Evolutionary conservation across 35 echinoderm and acorn worm genomes (phyloP), one percentile per base, ranked within the genome.

Genomic region (Apostichopus californicus): DNA sequence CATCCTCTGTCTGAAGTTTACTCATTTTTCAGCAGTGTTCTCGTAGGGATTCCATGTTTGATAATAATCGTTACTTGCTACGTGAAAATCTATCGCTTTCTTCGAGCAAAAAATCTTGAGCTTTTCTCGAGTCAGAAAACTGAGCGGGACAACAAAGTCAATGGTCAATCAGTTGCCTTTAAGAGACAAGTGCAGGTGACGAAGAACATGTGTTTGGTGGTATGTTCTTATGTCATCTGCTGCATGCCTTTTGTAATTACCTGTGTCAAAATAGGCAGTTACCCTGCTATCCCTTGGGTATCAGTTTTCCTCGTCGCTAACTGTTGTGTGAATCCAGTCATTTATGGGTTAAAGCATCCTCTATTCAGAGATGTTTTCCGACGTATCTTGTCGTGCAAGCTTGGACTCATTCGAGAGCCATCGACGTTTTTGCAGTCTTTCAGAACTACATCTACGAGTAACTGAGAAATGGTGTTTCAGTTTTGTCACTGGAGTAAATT

Each of bases 271-370:
- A 57, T 57, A 23, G 0, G 12, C 6, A 70, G 79, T 59, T 14
- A 92, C 7, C 79, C 54, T 26, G 4, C 58, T 8, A 80, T 83
- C 13, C 87, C 77, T 10, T 94, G 86, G 73, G 78, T 78, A 14
- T 17, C 55, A 17, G 55, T 78, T 12, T 61, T 94, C 7, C 71
- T 93, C 6, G 34, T 93, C 12, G 86, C 87, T 11, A 94, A 94
- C 78, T 34, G 73, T 18, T 79, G 56, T 56, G 61, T 94, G 17
- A 94, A 94, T 79, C 93, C 93, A 17, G 17, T 94, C 77, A 68
- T 94, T 9, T 94, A 94, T 68, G 93, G 87, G 23, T 18, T 90
- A 5, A 90, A 83, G 5, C 93, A 94, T 56, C 93, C 93, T 52
- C 73, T 79, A 7, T 94, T 94, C 78, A 94, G 83, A 72, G 59